These are phyloP conservation scores for Narcine bancroftii DNA, from an alignment of 2,113 vertebrate genomes.

Conservation along the genomic window DNA sequence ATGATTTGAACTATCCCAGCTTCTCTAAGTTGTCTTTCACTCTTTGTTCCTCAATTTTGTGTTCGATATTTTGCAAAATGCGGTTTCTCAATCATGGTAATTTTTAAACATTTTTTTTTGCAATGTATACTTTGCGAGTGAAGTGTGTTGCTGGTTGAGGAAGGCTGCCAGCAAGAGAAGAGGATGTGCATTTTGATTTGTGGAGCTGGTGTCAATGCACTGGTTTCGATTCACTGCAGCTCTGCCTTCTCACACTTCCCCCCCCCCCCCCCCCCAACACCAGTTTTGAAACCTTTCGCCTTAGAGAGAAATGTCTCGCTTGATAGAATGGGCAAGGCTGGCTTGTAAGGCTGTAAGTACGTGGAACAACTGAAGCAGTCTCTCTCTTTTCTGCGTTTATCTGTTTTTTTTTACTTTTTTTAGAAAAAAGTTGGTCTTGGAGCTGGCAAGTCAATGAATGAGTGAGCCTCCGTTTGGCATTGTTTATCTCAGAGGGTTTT, in stretches of 20 bases:
- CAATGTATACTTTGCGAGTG: background rate
- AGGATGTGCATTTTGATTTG: slow-evolving; percentile 10
- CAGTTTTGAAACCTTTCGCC: background rate
- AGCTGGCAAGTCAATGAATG: background rate
- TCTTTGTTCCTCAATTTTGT: too few relatives aligned
- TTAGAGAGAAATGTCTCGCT: background rate
- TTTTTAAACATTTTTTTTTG: background rate
- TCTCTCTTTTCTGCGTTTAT: background rate
- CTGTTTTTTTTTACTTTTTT: background rate
- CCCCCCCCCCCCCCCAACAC: background rate
- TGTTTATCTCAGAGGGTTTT: background rate
- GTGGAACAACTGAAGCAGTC: background rate
- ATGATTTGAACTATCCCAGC: too few relatives aligned
- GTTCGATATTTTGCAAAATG: background rate
- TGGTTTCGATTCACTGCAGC: too few relatives aligned
- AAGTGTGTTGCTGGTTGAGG: background rate
- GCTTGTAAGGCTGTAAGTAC: background rate
- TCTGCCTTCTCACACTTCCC: background rate
- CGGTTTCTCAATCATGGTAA: background rate
- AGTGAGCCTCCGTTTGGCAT: background rate
- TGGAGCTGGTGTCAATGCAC: too few relatives aligned
- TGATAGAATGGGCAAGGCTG: too few relatives aligned
- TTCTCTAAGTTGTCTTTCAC: too few relatives aligned
- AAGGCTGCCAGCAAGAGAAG: background rate
- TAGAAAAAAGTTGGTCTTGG: background rate